These are phyloP conservation scores for Eulemur macaco DNA, from an alignment of 2,113 vertebrate species.

Conservation along the genomic window DNA sequence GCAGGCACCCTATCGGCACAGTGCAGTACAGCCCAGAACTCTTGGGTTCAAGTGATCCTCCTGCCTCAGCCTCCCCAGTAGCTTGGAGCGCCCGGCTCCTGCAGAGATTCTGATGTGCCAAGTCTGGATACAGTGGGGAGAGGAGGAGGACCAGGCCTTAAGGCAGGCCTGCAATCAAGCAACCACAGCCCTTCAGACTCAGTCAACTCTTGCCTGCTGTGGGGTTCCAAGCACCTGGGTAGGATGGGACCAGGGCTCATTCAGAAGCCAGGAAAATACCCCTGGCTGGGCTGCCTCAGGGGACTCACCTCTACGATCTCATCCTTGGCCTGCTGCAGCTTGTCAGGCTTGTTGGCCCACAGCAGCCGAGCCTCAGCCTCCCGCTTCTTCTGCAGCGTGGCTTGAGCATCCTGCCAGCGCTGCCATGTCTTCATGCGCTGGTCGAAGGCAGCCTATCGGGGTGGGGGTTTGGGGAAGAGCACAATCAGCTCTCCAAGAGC, in stretches of 20 bases:
- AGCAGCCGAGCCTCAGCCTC: constrained; percentile 95
- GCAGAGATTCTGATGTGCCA: background rate
- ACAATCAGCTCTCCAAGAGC: constrained; percentile 12
- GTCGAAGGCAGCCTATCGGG: constrained; percentile 93
- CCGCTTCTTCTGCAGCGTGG: constrained; percentile 95
- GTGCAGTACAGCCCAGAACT: too few relatives aligned
- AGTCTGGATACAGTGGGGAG: background rate
- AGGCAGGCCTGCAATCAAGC: background rate
- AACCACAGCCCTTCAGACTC: background rate
- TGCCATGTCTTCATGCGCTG: constrained; percentile 98
- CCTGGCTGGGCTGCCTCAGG: background rate
- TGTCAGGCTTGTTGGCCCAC: constrained; percentile 98
- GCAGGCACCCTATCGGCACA: too few relatives aligned
- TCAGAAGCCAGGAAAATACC: background rate
- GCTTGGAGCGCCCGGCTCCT: background rate
- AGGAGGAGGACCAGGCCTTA: background rate
- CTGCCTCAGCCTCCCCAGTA: too few relatives aligned
- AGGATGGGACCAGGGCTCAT: background rate
- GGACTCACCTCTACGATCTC: constrained; percentile 94
- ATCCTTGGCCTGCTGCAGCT: constrained; percentile 97
- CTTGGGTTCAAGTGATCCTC: too few relatives aligned
- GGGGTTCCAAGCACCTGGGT: background rate
- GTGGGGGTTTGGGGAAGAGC: background rate
- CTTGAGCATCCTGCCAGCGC: constrained; percentile 96
- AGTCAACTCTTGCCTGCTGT: background rate